These are phyloP conservation scores for Diprion similis DNA, from an alignment of 1,140 invertebrate genomes.

Conservation along the genomic window DNA sequence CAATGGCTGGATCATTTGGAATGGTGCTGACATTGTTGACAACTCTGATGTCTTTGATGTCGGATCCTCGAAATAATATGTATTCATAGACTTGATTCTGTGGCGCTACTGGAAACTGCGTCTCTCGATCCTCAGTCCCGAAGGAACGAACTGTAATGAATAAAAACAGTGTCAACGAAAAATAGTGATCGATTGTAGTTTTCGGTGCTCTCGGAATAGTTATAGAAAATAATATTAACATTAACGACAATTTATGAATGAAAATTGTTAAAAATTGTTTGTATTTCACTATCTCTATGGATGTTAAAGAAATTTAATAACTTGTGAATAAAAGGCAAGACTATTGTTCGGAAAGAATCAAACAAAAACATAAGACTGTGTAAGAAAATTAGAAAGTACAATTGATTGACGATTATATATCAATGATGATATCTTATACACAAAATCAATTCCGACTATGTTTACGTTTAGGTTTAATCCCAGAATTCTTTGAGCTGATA, in stretches of 20 bases:
- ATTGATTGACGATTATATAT: too few relatives aligned
- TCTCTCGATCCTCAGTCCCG: constrained; percentile 96
- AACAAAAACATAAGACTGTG: too few relatives aligned
- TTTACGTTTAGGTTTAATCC: too few relatives aligned
- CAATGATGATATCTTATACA: too few relatives aligned
- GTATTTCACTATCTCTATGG: neutral
- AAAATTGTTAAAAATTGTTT: neutral
- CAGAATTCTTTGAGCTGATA: too few relatives aligned
- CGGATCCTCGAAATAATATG: constrained; percentile 96
- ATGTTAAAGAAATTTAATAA: too few relatives aligned
- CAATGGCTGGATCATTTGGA: constrained; percentile 94
- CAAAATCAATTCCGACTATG: too few relatives aligned
- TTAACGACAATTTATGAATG: constrained; percentile 17
- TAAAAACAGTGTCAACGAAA: constrained; percentile 39
- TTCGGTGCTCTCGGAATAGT: constrained; percentile 19
- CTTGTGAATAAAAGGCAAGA: too few relatives aligned
- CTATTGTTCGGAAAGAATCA: too few relatives aligned
- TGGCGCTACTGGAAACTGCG: constrained; percentile 90
- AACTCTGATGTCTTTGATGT: constrained; percentile 99
- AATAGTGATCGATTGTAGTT: neutral
- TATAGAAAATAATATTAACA: constrained; percentile 18
- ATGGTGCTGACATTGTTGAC: constrained; percentile 80
- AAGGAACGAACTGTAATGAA: constrained; percentile 91
- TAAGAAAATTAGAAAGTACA: too few relatives aligned
- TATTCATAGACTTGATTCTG: constrained; percentile 99